Conservation (phyloP, 1,140 invertebrate species). For the Pteromalus puparum region DNA sequence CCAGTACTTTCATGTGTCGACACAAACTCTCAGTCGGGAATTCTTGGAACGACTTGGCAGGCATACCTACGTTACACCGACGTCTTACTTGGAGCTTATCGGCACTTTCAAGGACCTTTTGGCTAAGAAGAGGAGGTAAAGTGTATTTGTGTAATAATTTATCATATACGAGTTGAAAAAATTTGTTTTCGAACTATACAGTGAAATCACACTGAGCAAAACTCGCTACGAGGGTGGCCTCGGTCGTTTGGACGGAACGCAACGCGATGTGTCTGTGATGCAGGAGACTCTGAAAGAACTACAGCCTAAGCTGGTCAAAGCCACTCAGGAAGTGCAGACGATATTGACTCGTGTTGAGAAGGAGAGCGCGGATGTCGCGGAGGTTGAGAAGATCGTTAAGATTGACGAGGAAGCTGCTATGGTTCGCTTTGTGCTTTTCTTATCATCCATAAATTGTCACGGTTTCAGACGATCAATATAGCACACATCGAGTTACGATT, state of each 20-base stretch:
- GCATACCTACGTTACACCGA: conserved; percentile 94
- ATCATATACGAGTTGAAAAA: background rate
- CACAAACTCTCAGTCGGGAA: conserved; percentile 84
- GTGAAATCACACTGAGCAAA: conserved; percentile 80
- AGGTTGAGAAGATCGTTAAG: conserved; percentile 82
- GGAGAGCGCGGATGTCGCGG: conserved; percentile 89
- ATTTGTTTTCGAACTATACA: conserved; percentile 59
- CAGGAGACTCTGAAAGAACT: conserved; percentile 89
- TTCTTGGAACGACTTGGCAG: conserved; percentile 84
- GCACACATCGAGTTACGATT: background rate
- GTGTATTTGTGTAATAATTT: background rate
- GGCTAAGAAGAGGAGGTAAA: conserved; percentile 81
- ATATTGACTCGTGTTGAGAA: conserved; percentile 87
- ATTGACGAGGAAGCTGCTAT: conserved; percentile 80
- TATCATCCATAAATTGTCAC: background rate
- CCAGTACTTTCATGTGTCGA: conserved; percentile 92
- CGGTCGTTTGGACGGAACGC: conserved; percentile 90
- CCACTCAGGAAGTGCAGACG: conserved; percentile 88
- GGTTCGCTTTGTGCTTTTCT: conserved; percentile 50
- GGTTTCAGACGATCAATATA: no score
- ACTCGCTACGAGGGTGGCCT: conserved; percentile 90
- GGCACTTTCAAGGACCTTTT: conserved; percentile 92
- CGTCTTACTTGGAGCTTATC: conserved; percentile 95
- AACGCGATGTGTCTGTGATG: conserved; percentile 89
- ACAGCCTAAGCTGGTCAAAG: conserved; percentile 91